Percentiles rank a stretch among this genome's conserved stretches.
Conservation (phyloP, 2,797 vertebrate genomes). For the Macropus fuliginosus region DNA sequence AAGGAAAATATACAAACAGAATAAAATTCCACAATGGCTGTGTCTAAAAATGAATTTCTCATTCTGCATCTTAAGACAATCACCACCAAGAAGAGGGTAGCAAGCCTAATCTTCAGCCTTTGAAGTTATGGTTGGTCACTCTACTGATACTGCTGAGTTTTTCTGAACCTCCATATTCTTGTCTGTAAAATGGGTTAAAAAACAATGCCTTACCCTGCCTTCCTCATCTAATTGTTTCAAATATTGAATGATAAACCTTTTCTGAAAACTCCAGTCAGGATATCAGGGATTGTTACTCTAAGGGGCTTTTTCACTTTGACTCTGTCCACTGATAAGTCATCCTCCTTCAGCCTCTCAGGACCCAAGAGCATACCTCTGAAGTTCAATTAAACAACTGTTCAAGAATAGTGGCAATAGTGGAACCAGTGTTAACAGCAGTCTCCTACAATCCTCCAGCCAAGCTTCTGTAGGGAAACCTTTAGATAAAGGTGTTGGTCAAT, state of each 20-base stretch:
- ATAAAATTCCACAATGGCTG: neutral
- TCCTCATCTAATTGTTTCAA: neutral
- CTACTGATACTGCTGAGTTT: neutral
- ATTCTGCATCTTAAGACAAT: neutral
- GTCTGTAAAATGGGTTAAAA: neutral
- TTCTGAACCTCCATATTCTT: neutral
- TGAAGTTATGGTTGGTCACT: neutral
- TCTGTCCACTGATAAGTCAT: neutral
- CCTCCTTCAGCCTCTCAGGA: neutral
- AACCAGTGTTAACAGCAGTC: neutral
- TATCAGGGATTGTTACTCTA: neutral
- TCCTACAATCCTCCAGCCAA: neutral
- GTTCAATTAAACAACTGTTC: too few species aligned
- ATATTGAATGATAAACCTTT: neutral
- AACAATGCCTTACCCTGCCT: neutral
- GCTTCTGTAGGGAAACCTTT: neutral
- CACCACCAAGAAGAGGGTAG: neutral
- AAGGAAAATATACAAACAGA: neutral
- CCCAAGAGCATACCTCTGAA: neutral
- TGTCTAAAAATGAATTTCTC: neutral
- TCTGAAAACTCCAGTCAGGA: neutral
- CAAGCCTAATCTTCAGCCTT: neutral
- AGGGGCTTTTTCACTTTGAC: neutral
- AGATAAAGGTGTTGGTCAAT: neutral
- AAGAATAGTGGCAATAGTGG: too few species aligned